Conservation (phyloP, 2,888 invertebrate species). For the Drosophila helvetica region DNA sequence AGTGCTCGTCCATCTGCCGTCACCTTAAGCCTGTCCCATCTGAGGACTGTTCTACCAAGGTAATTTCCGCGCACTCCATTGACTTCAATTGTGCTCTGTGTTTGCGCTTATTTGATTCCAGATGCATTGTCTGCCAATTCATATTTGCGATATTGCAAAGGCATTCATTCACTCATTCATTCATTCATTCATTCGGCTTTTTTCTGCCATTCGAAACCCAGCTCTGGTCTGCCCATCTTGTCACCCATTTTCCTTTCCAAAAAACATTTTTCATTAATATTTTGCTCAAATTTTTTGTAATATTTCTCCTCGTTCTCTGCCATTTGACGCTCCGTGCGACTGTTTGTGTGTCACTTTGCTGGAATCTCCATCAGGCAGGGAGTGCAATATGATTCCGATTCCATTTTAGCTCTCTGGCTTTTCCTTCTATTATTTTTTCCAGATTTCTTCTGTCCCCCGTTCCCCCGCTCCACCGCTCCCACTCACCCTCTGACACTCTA, state of each 20-base stretch:
- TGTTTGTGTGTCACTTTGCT: constrained; percentile 40
- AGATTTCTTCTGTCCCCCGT: constrained; percentile 4
- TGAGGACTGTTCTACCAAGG: not conserved
- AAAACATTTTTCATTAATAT: constrained; percentile 54
- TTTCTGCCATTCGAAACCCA: not conserved
- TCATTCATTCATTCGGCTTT: constrained; percentile 1
- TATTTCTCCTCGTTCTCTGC: constrained; percentile 19
- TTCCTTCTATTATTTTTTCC: constrained; percentile 17
- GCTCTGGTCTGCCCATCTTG: not conserved
- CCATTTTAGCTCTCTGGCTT: constrained; percentile 48
- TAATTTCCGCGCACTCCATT: constrained; percentile 3
- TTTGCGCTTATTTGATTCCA: constrained; percentile 13
- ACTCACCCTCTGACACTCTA: constrained; percentile 50
- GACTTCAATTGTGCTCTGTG: constrained; percentile 3
- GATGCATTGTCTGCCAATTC: constrained; percentile 25
- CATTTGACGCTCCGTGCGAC: constrained; percentile 27
- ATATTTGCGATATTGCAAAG: constrained; percentile 2
- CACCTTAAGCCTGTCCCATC: constrained; percentile 2
- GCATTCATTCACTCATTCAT: not conserved
- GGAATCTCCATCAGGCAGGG: not conserved
- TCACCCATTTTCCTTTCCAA: constrained; percentile 8
- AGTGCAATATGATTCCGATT: constrained; percentile 50
- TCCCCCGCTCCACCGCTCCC: constrained; percentile 1
- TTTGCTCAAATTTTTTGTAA: constrained; percentile 34
- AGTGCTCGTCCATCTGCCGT: too few species aligned